Evolutionary conservation across 2,888 invertebrate genomes (phyloP).

Genomic region (Slavum lentiscoides): DNA sequence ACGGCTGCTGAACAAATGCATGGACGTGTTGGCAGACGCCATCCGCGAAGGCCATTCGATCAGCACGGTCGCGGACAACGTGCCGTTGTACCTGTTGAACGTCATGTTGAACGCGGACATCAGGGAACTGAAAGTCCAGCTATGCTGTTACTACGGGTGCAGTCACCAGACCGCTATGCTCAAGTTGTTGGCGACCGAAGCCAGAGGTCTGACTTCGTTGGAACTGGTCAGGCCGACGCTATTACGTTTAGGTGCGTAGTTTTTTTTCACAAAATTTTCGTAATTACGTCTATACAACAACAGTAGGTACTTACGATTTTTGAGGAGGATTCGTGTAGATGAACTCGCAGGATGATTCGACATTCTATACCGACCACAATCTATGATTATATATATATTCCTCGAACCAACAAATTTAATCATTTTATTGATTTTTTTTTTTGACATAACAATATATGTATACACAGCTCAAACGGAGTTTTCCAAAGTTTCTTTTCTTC

Average conservation of each 20-base stretch:
- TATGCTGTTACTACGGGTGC: slow-evolving; percentile 62
- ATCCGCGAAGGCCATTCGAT: slow-evolving; percentile 20
- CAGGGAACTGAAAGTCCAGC: slow-evolving; percentile 59
- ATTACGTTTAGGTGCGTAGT: slow-evolving; percentile 58
- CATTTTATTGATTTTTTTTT: too few species aligned
- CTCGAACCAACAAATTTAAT: too few species aligned
- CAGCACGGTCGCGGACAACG: slow-evolving; percentile 60
- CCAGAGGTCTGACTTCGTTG: slow-evolving; percentile 60
- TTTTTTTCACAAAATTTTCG: too few species aligned
- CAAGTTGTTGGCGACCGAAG: slow-evolving; percentile 60
- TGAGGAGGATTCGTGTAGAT: too few species aligned
- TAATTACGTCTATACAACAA: too few species aligned
- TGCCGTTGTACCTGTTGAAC: slow-evolving; percentile 60
- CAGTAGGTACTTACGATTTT: too few species aligned
- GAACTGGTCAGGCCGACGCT: slow-evolving; percentile 61
- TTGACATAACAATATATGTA: too few species aligned
- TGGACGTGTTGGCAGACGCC: slow-evolving; percentile 59
- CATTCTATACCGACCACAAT: too few species aligned
- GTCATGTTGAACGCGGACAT: slow-evolving; percentile 61
- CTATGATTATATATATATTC: too few species aligned
- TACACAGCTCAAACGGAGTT: too few species aligned
- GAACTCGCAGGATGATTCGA: too few species aligned
- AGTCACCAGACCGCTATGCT: slow-evolving; percentile 61
- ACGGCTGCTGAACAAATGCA: slow-evolving; percentile 59
- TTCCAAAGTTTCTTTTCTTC: too few species aligned